These are phyloP conservation scores for Eilema depressum DNA, from an alignment of 2,888 invertebrate genomes.

Conservation along the genomic window DNA sequence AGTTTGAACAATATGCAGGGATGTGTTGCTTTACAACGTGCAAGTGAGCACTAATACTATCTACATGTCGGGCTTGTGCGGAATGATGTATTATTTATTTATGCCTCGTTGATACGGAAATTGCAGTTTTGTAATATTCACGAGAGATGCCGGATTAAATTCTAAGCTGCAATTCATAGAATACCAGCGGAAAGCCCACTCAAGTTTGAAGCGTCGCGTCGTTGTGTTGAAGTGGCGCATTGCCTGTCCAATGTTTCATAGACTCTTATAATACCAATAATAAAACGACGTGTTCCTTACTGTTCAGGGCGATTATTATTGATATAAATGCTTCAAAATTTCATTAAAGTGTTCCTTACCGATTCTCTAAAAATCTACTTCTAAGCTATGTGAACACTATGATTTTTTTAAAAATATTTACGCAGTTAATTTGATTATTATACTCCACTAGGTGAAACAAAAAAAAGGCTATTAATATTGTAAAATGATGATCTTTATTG, in stretches of 20 bases:
- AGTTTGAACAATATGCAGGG: neutral
- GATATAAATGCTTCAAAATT: too few relatives aligned
- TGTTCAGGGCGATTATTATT: too few relatives aligned
- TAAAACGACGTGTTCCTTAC: too few relatives aligned
- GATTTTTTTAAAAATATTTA: too few relatives aligned
- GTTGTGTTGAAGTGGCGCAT: too few relatives aligned
- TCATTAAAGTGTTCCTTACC: too few relatives aligned
- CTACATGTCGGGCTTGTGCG: slow-evolving; percentile 52
- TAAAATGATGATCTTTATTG: neutral
- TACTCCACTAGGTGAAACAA: neutral
- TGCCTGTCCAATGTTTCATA: too few relatives aligned
- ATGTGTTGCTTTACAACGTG: slow-evolving; percentile 38
- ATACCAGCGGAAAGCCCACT: slow-evolving; percentile 5
- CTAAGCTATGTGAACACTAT: too few relatives aligned
- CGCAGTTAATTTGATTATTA: too few relatives aligned
- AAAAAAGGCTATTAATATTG: neutral
- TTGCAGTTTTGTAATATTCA: slow-evolving; percentile 86
- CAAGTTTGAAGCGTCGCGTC: neutral
- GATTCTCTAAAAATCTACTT: too few relatives aligned
- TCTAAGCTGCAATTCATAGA: slow-evolving; percentile 45
- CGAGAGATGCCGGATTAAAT: slow-evolving; percentile 66
- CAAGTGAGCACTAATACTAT: slow-evolving; percentile 44
- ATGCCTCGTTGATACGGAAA: slow-evolving; percentile 82
- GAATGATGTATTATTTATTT: slow-evolving; percentile 76
- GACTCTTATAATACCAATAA: too few relatives aligned